Evolutionary conservation across 2,888 invertebrate species (phyloP).

Genomic region (Crossocerus cetratus): DNA sequence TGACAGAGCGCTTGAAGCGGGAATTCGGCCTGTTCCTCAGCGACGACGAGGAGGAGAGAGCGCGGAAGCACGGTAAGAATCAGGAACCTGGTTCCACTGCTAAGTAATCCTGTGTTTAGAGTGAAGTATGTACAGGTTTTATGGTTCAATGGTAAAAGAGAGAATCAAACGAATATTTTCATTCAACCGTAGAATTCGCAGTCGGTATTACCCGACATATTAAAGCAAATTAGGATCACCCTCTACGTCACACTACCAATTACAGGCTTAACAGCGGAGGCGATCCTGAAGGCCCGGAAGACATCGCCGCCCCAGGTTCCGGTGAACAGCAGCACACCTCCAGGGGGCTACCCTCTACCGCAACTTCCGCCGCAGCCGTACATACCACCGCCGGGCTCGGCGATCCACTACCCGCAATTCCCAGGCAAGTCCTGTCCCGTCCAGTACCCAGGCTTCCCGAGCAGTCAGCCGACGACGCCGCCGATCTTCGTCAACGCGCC

Average conservation of each 20-base stretch:
- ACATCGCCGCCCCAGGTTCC: conserved; percentile 58
- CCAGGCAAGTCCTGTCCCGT: conserved; percentile 64
- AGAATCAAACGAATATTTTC: no score
- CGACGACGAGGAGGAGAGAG: conserved; percentile 82
- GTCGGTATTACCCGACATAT: no score
- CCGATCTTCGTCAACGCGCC: conserved; percentile 31
- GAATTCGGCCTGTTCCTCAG: conserved; percentile 88
- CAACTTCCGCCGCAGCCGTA: conserved; percentile 74
- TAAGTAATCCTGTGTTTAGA: no score
- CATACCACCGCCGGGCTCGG: conserved; percentile 72
- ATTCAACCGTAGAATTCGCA: no score
- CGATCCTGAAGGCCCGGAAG: conserved; percentile 68
- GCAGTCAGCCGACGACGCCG: conserved; percentile 35
- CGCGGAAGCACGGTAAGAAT: conserved; percentile 79
- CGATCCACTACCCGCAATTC: conserved; percentile 70
- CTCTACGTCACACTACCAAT: conserved; percentile 7
- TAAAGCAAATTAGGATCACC: background rate
- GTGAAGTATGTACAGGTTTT: no score
- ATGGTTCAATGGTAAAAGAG: no score
- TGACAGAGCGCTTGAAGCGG: conserved; percentile 89
- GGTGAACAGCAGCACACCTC: conserved; percentile 36
- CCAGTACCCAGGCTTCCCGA: conserved; percentile 64
- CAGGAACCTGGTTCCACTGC: no score
- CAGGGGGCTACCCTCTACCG: conserved; percentile 58
- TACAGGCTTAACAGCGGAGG: conserved; percentile 71